Base-by-base conservation (phyloP, 2,797 vertebrate genomes). In the Rallus crepitans region DNA sequence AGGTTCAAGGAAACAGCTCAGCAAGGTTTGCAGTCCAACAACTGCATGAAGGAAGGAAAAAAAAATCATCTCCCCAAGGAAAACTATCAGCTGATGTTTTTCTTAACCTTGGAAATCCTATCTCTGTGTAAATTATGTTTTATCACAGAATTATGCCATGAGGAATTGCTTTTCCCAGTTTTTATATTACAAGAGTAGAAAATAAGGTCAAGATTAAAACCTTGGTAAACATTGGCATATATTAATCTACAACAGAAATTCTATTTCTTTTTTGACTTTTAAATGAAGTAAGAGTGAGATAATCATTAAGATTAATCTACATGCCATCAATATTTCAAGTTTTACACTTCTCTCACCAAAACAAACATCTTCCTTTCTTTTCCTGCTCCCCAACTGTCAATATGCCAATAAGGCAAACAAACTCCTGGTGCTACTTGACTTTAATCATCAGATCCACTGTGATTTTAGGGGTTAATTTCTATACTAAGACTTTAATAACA, bases 381-480 rank as follows among this genome's bases (percentile, higher is more conserved):
- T 80, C 28, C 60, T 73, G 18, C 48, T 86, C 20, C 60, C 55
- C 59, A 60, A 24, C 59, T 94, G 73, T 85, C 23, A 82, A 8
- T 28, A 35, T 37, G n/a, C 27, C 35, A 70, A 31, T 23, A 81
- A 61, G 25, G 24, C 61, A 93, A 88, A 83, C 48, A 92, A 82
- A 75, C 48, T 77, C 21, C 47, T 66, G 40, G 50, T 85, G 27
- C 42, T 71, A 53, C 17, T 83, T 73, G 50, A 28, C 63, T 91
- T 83, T 52, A 78, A 81, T 71, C 2, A 78, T 66, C 27, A 65
- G 21, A 71, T 64, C 31, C 31, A 37, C 25, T 79, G 40, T 71
- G 65, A 48, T 61, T 93, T 87, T 94, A 59, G 9, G 9, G 37
- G 57, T 82, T 90, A 75, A 86, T 86, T 86, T 90, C 76, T 56